phyloP scores from a whole-genome alignment of 2,113 vertebrate species.

The Ctenomys sociabilis region DNA sequence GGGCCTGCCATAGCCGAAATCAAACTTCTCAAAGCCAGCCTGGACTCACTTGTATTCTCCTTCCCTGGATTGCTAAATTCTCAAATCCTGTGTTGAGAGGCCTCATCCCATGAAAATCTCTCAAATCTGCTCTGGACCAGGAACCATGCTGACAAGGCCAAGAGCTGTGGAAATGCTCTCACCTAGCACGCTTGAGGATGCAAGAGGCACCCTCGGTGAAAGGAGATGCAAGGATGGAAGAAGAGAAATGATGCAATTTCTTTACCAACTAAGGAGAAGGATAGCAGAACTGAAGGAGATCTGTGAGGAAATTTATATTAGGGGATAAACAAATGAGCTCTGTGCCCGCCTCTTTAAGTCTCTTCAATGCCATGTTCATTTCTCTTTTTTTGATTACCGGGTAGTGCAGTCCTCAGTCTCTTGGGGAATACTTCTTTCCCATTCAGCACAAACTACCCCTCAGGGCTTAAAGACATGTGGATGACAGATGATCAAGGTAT shows the following conservation, averaged over 20 bases:
- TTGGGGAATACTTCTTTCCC: slow-evolving; percentile 82
- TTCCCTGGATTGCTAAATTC: neutral
- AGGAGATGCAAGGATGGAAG: slow-evolving; percentile 69
- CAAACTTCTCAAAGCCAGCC: neutral
- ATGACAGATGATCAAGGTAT: slow-evolving; percentile 84
- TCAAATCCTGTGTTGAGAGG: neutral
- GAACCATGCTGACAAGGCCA: neutral
- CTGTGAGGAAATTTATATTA: slow-evolving; percentile 84
- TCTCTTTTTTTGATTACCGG: slow-evolving; percentile 84
- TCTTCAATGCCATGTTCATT: slow-evolving; percentile 80
- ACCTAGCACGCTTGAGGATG: slow-evolving; percentile 72
- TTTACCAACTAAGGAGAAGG: slow-evolving; percentile 82
- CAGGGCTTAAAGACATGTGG: slow-evolving; percentile 82
- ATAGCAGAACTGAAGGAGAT: slow-evolving; percentile 81
- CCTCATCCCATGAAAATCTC: neutral
- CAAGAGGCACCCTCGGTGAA: slow-evolving; percentile 71
- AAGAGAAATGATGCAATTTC: slow-evolving; percentile 86
- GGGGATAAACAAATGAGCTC: slow-evolving; percentile 86
- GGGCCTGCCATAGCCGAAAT: neutral
- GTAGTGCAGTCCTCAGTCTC: slow-evolving; percentile 83
- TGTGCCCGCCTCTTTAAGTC: slow-evolving; percentile 81
- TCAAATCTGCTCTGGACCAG: neutral
- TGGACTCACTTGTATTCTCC: neutral
- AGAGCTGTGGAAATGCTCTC: slow-evolving; percentile 66
- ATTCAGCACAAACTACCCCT: slow-evolving; percentile 83